Percentiles rank a stretch among this genome's conserved stretches.
Conservation (phyloP, 2,888 invertebrate genomes). For the Subacronicta megacephala region DNA sequence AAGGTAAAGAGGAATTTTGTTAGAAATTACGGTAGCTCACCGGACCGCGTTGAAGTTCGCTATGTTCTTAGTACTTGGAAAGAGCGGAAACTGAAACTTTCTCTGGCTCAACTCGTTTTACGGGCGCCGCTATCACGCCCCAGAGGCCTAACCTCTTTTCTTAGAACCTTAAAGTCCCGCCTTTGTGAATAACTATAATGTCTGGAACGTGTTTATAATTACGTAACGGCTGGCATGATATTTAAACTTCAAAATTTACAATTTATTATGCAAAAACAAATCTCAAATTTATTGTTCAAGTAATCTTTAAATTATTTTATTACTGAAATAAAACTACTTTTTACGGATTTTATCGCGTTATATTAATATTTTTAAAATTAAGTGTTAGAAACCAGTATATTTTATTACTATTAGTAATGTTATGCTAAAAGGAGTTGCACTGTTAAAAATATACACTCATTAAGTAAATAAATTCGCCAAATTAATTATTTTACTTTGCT, state of each 20-base stretch:
- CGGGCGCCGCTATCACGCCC: slow-evolving; percentile 73
- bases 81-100: slow-evolving; percentile 74
- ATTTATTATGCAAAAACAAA: too few species aligned
- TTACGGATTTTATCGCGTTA: too few species aligned
- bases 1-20: slow-evolving; percentile 42
- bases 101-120: slow-evolving; percentile 74
- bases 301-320: too few species aligned
- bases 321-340: too few species aligned
- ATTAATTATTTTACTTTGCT: too few species aligned
- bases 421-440: too few species aligned
- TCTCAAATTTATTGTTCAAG: too few species aligned
- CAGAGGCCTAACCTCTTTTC: slow-evolving; percentile 75
- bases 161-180: slow-evolving; percentile 60
- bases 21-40: slow-evolving; percentile 61
- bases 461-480: too few species aligned
- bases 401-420: too few species aligned
- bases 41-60: slow-evolving; percentile 61
- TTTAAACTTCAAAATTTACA: not conserved
- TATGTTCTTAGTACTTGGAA: slow-evolving; percentile 68
- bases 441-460: too few species aligned
- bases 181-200: slow-evolving; percentile 41
- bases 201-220: slow-evolving; percentile 40
- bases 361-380: too few species aligned
- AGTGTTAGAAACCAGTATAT: too few species aligned
- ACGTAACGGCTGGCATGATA: slow-evolving; percentile 14